A percentile compares a stretch with the other conserved stretches of the same genome.
Conservation (phyloP, 2,888 invertebrate species). For the Cosmorhoe ocellata region DNA sequence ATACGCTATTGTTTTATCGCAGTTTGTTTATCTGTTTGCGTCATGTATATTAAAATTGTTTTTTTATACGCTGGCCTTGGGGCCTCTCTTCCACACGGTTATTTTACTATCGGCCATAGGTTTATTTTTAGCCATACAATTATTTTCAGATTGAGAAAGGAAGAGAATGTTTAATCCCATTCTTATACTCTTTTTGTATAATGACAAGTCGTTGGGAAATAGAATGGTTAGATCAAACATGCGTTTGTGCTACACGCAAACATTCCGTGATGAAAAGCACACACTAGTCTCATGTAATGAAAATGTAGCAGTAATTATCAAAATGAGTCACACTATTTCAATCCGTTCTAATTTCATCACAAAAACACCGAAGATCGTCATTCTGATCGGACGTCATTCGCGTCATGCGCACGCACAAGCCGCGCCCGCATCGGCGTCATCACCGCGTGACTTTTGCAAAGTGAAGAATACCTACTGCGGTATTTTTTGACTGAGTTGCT, state of each 20-base stretch:
- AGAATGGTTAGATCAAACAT: no score
- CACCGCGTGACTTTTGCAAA: slow-evolving; percentile 46
- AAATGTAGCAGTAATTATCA: no score
- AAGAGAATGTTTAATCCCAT: no score
- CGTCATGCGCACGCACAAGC: slow-evolving; percentile 47
- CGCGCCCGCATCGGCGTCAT: slow-evolving; percentile 40
- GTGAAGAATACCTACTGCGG: background rate
- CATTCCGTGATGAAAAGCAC: no score
- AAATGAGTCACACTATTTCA: background rate
- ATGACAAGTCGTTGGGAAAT: no score
- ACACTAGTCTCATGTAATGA: background rate
- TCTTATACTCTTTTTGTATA: no score
- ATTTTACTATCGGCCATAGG: no score
- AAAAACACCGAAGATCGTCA: background rate
- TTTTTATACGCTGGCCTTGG: slow-evolving; percentile 7
- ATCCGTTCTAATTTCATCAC: slow-evolving; percentile 9
- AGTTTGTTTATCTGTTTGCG: slow-evolving; percentile 49
- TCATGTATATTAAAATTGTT: slow-evolving; percentile 49
- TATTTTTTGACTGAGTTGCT: background rate
- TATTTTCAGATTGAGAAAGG: no score
- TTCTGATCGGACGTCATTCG: slow-evolving; percentile 37
- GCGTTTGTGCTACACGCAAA: no score
- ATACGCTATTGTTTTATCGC: slow-evolving; percentile 54
- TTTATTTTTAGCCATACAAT: no score
- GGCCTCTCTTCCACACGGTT: no score